Base-by-base conservation (phyloP, 2,888 invertebrate species). In the Eristalis intricaria region DNA sequence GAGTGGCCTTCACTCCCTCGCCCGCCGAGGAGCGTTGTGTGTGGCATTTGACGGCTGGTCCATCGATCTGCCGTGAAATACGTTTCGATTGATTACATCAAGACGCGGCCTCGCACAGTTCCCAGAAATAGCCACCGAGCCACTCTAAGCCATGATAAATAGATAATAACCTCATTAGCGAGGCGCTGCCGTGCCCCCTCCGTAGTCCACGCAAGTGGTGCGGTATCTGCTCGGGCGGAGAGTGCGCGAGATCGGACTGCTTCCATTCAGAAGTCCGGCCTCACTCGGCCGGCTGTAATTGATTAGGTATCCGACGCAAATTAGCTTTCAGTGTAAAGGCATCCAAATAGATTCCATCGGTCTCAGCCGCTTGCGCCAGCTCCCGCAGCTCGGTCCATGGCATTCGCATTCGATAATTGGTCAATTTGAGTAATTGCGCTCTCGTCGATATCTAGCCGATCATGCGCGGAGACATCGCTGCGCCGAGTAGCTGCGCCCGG, bases 381-480 rank as follows among this genome's bases (percentile, higher is more conserved):
- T 43, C n/a, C 4, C 40, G n/a, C 19, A 19, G 19, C 19, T 19
- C 19, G 50, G 50, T 69, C 73, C 60, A 70, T 74, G 50, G 64
- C 77, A 86, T 86, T 86, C 78, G 74, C 68, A 50, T 40, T 82
- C 77, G 85, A 86, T 86, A 86, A 86, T 78, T 86, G 85, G 82
- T 86, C 82, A 86, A 82, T 86, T 86, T 86, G 85, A 86, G 85
- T 82, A 86, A 86, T 86, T 86, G 82, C 85, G 77, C 73, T 69
- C 38, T 50, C 50, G 77, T 35, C 77, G 76, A 77, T 84, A 71
- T 65, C 64, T 38, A 76, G 35, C 73, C 68, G 63, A 66, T 68
- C 29, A 69, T 77, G 74, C 69, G 77, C 64, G 64, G 68, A 29
- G 69, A 66, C 35, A 63, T 19, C 61, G 32, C 32, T 26, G 19